A percentile compares a stretch with the other conserved stretches of the same genome.
phyloP scores from a whole-genome alignment of 1,140 invertebrate genomes.

The Aphaenogaster rudis region DNA sequence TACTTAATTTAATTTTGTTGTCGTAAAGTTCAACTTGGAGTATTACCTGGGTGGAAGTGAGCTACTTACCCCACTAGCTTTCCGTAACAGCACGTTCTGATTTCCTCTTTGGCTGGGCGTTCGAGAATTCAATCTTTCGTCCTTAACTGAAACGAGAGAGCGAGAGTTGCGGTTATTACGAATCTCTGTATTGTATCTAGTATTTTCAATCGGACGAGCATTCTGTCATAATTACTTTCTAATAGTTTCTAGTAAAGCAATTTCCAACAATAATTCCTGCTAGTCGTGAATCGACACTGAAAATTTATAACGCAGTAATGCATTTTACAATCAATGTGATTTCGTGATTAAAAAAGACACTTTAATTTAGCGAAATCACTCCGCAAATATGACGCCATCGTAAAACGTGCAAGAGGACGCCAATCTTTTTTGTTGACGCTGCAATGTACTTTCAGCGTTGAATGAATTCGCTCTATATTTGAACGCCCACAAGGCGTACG shows the following conservation, averaged over 20 bases:
- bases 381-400: not conserved
- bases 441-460: constrained; percentile 2
- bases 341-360: not conserved
- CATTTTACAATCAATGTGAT: not conserved
- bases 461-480: constrained; percentile 24
- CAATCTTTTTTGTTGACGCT: not conserved
- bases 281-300: not conserved
- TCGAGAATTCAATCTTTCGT: constrained; percentile 84
- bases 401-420: not conserved
- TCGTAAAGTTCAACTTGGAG: constrained; percentile 38
- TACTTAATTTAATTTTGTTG: constrained; percentile 24
- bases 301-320: not conserved
- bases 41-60: constrained; percentile 35
- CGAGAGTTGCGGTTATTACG: not conserved
- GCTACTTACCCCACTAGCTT: constrained; percentile 86
- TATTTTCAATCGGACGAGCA: not conserved
- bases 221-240: not conserved
- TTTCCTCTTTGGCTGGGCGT: constrained; percentile 83
- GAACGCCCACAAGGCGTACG: not conserved
- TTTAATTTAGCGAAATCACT: not conserved
- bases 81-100: constrained; percentile 84
- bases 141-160: constrained; percentile 83
- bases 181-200: not conserved
- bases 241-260: not conserved
- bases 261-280: constrained; percentile 26